Base-by-base conservation (phyloP, 1,140 invertebrate species). In the Harlomillsia oculata region DNA sequence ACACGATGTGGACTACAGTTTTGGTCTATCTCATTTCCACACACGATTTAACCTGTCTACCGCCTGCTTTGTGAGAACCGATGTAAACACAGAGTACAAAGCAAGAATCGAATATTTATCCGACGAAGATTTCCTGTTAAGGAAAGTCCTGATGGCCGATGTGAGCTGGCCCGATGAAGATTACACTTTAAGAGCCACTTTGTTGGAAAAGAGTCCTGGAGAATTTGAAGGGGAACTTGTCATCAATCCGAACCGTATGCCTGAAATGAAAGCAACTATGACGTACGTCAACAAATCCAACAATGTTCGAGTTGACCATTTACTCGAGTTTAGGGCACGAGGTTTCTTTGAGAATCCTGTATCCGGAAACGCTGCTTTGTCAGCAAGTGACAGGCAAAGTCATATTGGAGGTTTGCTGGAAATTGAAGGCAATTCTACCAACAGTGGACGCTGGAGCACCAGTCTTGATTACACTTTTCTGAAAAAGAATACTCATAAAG, bases 1-100 rank as follows among this genome's bases (percentile, higher is more conserved):
- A 23, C 51, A 59, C 20, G 58, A 45, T 3, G 29, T 68, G 5
- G 66, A 68, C 46, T 67, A 65, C 39, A 48, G 58, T 26, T 40
- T 65, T 9, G 55, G 62, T 43, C 45, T 62, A 8, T 14, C 30
- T 3, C 57, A 67, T 32, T 37, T 58, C 20, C 13, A 11, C 21
- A 57, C 25, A 1, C 23, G 39, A 11, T 34, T 32, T 14, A 44
- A 49, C 6, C 20, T 66, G 11, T 54, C 28, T 1, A 46, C 56
- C 1, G 56, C 54, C 44, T 45, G 57, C 14, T 16, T 43, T 3
- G 64, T 34, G 2, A 20, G 51, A 37, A 53, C 26, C 5, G 34
- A 32, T 11, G 13, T 55, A 3, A 30, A 62, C 0, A 64, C 50
- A 32, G 60, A 53, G 25, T 6, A 63, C 13, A 60, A 50, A 26